A percentile compares a stretch with the other conserved stretches of the same genome.
Evolutionary conservation across 2,113 vertebrate genomes (phyloP).

Genomic region (Calidris pugnax): DNA sequence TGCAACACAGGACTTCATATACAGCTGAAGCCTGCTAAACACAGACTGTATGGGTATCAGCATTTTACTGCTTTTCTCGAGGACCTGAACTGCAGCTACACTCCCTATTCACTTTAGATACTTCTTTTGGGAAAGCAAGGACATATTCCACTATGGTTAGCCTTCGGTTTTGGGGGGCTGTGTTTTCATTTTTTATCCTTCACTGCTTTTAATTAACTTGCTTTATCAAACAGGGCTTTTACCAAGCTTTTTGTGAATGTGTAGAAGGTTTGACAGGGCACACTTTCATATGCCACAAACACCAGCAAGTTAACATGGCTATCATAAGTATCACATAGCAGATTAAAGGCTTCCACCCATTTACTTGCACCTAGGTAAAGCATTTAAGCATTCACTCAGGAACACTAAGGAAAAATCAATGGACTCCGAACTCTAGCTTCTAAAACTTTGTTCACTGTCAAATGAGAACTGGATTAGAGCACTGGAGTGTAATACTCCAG

Average conservation of each 20-base stretch:
- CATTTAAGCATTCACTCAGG: not conserved
- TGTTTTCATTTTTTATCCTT: too few species aligned
- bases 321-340: not conserved
- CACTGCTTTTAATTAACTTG: too few species aligned
- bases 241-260: too few species aligned
- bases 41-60: not conserved
- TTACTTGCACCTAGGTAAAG: not conserved
- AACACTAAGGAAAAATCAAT: not conserved
- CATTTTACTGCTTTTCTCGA: not conserved
- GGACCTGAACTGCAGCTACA: not conserved
- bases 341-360: not conserved
- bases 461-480: not conserved
- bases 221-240: too few species aligned
- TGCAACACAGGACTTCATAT: not conserved
- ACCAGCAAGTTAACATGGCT: not conserved
- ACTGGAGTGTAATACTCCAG: not conserved
- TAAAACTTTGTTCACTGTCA: not conserved
- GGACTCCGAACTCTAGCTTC: not conserved
- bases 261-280: too few species aligned
- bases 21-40: not conserved
- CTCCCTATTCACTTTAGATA: not conserved
- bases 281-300: too few species aligned
- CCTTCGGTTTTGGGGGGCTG: not conserved
- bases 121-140: not conserved
- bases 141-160: not conserved